phyloP scores from a whole-genome alignment of 2,888 invertebrate species.

The Himalopsyche japonica region DNA sequence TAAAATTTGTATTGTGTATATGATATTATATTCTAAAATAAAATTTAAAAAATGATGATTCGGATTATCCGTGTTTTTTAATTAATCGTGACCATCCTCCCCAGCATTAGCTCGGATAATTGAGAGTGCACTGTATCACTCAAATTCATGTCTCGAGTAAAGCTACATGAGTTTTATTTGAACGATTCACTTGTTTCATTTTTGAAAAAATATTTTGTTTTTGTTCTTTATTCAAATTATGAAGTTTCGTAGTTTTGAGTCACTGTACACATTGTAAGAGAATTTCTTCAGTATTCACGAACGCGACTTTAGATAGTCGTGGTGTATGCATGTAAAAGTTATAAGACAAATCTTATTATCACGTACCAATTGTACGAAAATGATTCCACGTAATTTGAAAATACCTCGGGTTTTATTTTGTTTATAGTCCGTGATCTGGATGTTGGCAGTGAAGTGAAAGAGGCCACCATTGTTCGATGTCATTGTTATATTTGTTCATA shows the following conservation, averaged over 20 bases:
- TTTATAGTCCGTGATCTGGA: conserved; percentile 7
- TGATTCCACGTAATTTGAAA: conserved; percentile 39
- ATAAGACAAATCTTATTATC: conserved; percentile 40
- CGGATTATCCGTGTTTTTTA: too few relatives aligned
- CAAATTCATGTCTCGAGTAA: too few relatives aligned
- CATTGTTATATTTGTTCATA: not conserved
- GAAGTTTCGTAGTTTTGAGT: not conserved
- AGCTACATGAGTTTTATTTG: too few relatives aligned
- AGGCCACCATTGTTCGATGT: not conserved
- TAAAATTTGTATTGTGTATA: too few relatives aligned
- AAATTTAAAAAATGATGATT: too few relatives aligned
- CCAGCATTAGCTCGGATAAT: too few relatives aligned
- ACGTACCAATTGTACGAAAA: conserved; percentile 38
- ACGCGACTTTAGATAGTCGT: not conserved
- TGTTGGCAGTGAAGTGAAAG: not conserved
- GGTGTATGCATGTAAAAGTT: conserved; percentile 10
- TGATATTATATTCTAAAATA: too few relatives aligned
- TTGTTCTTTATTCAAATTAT: too few relatives aligned
- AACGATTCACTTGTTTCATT: too few relatives aligned
- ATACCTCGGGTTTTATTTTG: conserved; percentile 29
- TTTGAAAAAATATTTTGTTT: too few relatives aligned
- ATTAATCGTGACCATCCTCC: too few relatives aligned
- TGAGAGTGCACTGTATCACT: too few relatives aligned
- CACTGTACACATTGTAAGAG: not conserved
- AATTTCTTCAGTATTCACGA: conserved; percentile 24